phyloP scores from a whole-genome alignment of 2,113 vertebrate species.

The Apeltes quadracus region DNA sequence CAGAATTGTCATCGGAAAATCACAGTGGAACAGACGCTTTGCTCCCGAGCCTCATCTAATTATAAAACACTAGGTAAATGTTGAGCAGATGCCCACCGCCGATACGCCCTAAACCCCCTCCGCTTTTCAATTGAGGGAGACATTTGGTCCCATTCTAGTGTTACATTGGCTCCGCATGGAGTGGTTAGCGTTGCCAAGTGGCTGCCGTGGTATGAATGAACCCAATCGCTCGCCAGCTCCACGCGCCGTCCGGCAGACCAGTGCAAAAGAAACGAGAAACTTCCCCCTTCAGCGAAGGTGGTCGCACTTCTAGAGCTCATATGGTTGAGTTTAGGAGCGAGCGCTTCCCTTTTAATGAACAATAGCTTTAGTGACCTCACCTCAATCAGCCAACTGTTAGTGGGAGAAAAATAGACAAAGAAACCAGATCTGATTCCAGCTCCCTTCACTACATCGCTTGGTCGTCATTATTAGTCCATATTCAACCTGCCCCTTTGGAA shows the following conservation, averaged over 20 bases:
- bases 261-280: conserved; percentile 58
- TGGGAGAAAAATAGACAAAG: conserved; percentile 49
- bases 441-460: background rate
- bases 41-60: conserved; percentile 80
- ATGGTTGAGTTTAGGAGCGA: too few relatives aligned
- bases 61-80: conserved; percentile 80
- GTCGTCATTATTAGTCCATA: background rate
- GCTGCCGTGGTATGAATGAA: conserved; percentile 71
- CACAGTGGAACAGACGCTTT: conserved; percentile 76
- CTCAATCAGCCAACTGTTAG: conserved; percentile 87
- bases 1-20: conserved; percentile 69
- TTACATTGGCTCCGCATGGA: conserved; percentile 77
- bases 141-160: conserved; percentile 80
- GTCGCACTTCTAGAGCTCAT: conserved; percentile 15
- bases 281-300: conserved; percentile 53
- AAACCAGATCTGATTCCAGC: background rate
- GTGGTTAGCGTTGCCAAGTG: conserved; percentile 60
- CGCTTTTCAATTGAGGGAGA: conserved; percentile 75
- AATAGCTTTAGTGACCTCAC: conserved; percentile 36
- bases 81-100: conserved; percentile 82
- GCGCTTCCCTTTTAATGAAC: conserved; percentile 24
- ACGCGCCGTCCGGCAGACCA: conserved; percentile 39
- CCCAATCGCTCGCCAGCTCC: conserved; percentile 54
- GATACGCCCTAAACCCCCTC: conserved; percentile 16
- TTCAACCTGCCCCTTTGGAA: background rate